Evolutionary conservation across 1,140 invertebrate species (phyloP), one percentile per base, ranked within the genome.

Genomic region (Drosophila mojavensis): DNA sequence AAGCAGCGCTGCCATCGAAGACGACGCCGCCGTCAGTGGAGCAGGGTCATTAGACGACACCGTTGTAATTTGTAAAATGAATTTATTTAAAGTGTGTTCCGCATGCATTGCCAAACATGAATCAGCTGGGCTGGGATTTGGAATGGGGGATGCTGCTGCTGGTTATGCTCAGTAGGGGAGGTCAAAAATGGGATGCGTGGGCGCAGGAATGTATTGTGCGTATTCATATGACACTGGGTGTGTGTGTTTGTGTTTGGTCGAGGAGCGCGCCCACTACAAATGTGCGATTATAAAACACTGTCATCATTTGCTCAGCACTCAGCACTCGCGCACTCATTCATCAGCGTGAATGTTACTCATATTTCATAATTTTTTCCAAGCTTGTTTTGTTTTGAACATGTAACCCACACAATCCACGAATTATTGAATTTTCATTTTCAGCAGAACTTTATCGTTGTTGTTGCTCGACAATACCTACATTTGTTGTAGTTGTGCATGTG

Each of bases 41-140:
- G 84, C 84, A 89, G 84, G 84, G 84, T 89, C 84, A 89, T 90
- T 81, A 90, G 51, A 79, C 85, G 77, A 84, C 80, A 86, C 77
- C 55, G 60, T 63, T 66, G 62, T 62, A 73, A 65, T 61, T 62
- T 68, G 50, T 54, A 45, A 61, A n/a, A 30, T 43, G 50, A 59
- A 65, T 70, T 74, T 69, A 77, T 71, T 82, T 88, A 61, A 78
- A 61, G 50, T 48, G 50, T 48, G 47, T 75, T 71, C 61, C 55
- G 73, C 61, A 56, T 75, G 36, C 53, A 63, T 58, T 69, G 65
- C 45, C 54, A 73, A 68, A 50, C 33, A 60, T 86, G 84, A 88
- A 88, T 88, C 85, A 88, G 84, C 85, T 88, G 85, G 68, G 17
- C 24, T 24, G 9, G 7, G 10, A 20, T 41, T 9, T 62, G 47